Conservation (phyloP, 2,888 invertebrate genomes). For the Elegia similella region DNA sequence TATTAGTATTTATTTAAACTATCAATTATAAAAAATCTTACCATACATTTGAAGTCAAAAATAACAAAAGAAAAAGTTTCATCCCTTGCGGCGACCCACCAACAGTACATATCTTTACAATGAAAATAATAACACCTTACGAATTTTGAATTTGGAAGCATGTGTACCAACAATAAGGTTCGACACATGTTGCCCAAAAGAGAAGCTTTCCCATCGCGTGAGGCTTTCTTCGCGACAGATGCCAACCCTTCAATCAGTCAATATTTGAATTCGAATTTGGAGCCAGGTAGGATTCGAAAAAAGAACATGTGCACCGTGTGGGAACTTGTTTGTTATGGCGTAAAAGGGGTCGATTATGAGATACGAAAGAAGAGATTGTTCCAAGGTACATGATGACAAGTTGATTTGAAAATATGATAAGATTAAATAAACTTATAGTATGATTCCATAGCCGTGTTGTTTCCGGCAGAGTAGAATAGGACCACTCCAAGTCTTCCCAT, state of each 20-base stretch:
- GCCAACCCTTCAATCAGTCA: constrained; percentile 79
- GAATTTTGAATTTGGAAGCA: constrained; percentile 20
- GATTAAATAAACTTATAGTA: no score
- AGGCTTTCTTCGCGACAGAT: constrained; percentile 71
- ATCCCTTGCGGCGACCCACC: constrained; percentile 3
- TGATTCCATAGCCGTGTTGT: no score
- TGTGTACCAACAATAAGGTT: constrained; percentile 42
- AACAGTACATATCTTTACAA: constrained; percentile 7
- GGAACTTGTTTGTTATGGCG: constrained; percentile 30
- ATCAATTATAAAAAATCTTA: constrained; percentile 8
- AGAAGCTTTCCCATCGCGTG: constrained; percentile 46
- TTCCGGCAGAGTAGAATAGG: no score
- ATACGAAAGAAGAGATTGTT: no score
- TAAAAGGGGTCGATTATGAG: background rate
- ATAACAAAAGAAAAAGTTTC: constrained; percentile 10
- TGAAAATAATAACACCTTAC: constrained; percentile 27
- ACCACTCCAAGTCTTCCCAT: no score
- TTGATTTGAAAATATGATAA: no score
- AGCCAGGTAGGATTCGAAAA: constrained; percentile 30
- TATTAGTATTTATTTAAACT: no score
- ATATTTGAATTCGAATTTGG: constrained; percentile 64
- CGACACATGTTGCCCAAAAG: constrained; percentile 54
- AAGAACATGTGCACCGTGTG: constrained; percentile 36
- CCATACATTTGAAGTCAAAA: constrained; percentile 12
- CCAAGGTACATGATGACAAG: no score